Evolutionary conservation across 2,113 vertebrate species (phyloP).

Genomic region (Sakesphorus luctuosus): DNA sequence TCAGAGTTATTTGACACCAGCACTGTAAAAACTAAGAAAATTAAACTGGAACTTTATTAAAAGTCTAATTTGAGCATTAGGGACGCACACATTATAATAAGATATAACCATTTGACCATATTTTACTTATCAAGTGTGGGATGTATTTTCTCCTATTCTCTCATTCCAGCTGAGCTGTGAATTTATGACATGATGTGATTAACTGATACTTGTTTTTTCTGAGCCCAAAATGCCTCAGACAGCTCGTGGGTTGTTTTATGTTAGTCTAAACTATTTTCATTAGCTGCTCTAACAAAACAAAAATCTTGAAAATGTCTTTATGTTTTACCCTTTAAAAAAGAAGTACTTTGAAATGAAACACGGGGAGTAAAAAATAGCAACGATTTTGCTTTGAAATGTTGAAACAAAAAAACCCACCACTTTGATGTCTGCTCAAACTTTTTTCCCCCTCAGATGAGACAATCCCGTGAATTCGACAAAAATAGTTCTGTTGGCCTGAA

Average conservation of each 20-base stretch:
- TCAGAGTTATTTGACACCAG: not conserved
- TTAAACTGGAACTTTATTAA: not conserved
- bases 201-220: not conserved
- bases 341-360: conserved; percentile 48
- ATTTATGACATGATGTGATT: not conserved
- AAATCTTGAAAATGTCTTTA: not conserved
- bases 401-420: not conserved
- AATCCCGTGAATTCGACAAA: conserved; percentile 18
- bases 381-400: conserved; percentile 51
- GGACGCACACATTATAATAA: fast-evolving
- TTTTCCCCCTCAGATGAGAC: not conserved
- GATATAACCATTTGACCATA: not conserved
- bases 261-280: conserved; percentile 55
- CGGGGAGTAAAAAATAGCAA: conserved; percentile 30
- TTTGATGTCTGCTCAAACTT: conserved; percentile 34
- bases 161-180: not conserved
- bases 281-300: conserved; percentile 35
- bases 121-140: not conserved
- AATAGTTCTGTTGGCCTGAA: conserved; percentile 43
- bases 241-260: not conserved
- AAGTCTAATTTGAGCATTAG: not conserved
- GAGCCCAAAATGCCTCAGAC: not conserved
- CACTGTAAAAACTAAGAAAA: not conserved
- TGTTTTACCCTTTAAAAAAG: conserved; percentile 27
- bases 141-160: not conserved